Evolutionary conservation across 2,888 invertebrate species (phyloP).

Genomic region (Seira ritae): DNA sequence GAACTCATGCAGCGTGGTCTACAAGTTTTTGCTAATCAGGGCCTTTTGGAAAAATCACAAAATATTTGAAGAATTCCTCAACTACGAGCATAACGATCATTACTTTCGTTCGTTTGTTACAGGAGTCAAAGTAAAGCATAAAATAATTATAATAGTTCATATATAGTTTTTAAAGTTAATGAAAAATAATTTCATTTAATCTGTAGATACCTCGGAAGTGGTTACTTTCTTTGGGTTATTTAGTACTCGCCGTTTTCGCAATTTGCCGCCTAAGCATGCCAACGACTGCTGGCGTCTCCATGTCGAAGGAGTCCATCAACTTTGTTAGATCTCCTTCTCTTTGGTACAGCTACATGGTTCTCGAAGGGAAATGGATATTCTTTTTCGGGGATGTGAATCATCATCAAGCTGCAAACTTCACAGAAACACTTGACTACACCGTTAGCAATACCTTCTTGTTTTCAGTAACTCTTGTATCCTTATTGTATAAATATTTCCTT

Average conservation of each 20-base stretch:
- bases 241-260: too few species aligned
- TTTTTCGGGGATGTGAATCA: not conserved
- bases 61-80: not conserved
- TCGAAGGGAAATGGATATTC: constrained; percentile 23
- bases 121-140: too few species aligned
- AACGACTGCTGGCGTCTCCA: not conserved
- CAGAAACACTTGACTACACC: too few species aligned
- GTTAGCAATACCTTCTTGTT: too few species aligned
- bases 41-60: not conserved
- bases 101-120: too few species aligned
- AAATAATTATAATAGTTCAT: too few species aligned
- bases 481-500: constrained; percentile 7
- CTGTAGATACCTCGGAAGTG: too few species aligned
- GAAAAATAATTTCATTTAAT: too few species aligned
- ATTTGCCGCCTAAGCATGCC: constrained; percentile 6
- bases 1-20: not conserved
- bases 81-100: not conserved
- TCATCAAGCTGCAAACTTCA: too few species aligned
- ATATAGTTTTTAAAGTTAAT: too few species aligned
- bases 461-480: not conserved
- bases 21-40: not conserved
- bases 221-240: too few species aligned
- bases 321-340: not conserved
- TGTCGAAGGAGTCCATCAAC: not conserved
- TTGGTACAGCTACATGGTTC: not conserved